phyloP scores from a whole-genome alignment of 2,797 vertebrate species.

The Phoebastria nigripes region DNA sequence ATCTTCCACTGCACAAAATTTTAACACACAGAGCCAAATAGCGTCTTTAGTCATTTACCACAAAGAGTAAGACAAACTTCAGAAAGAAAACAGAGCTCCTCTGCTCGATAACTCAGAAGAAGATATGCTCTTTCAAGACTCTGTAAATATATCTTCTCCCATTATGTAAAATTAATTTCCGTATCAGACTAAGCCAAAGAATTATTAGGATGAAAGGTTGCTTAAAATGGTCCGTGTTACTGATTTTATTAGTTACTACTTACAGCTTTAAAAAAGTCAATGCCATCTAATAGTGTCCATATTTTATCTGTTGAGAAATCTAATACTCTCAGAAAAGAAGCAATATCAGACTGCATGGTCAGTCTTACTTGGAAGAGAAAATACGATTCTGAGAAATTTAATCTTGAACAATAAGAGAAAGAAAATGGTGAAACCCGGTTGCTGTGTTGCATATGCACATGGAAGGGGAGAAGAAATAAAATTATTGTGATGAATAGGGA shows the following conservation, averaged over 20 bases:
- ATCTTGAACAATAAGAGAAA: background rate
- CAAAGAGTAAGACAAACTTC: background rate
- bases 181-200: constrained; percentile 22
- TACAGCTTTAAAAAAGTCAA: constrained; percentile 30
- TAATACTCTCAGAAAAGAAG: constrained; percentile 23
- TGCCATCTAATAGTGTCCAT: constrained; percentile 5
- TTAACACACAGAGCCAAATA: background rate
- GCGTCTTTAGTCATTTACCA: background rate
- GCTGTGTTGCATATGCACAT: background rate
- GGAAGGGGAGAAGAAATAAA: background rate
- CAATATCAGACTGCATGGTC: background rate
- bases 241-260: constrained; percentile 23
- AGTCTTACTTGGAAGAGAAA: constrained; percentile 6
- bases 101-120: background rate
- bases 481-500: background rate
- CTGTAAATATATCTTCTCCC: constrained; percentile 24
- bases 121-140: constrained; percentile 12
- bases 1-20: background rate
- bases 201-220: constrained; percentile 20
- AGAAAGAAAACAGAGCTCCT: background rate
- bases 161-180: constrained; percentile 56
- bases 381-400: constrained; percentile 10
- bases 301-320: constrained; percentile 27
- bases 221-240: constrained; percentile 35
- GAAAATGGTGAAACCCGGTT: background rate